Evolutionary conservation across 2,113 vertebrate species (phyloP).

Genomic region (Megaptera novaeangliae): DNA sequence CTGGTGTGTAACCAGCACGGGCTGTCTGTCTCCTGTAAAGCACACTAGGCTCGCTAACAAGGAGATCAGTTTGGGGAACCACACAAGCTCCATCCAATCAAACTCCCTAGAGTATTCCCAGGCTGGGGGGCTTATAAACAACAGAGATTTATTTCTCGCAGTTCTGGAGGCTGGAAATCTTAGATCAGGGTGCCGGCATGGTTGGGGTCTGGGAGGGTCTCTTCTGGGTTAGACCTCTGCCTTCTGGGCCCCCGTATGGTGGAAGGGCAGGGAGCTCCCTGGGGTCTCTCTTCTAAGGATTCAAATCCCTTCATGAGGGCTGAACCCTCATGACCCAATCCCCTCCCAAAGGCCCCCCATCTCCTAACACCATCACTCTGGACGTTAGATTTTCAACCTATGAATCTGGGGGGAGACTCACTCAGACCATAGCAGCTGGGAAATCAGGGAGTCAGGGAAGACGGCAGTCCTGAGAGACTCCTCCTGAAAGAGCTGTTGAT

Average conservation of each 20-base stretch:
- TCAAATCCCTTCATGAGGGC: neutral
- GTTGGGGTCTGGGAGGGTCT: neutral
- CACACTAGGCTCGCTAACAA: fast-evolving
- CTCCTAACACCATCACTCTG: neutral
- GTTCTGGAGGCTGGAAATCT: neutral
- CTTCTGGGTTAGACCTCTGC: neutral
- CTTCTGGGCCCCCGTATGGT: fast-evolving
- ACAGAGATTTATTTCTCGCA: too few species aligned
- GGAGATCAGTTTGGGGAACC: neutral
- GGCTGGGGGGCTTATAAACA: too few species aligned
- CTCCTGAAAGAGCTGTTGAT: fast-evolving
- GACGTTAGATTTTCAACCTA: neutral
- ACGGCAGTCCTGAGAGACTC: neutral
- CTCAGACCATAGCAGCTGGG: neutral
- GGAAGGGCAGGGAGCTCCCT: neutral
- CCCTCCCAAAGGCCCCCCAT: neutral
- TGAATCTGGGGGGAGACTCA: too few species aligned
- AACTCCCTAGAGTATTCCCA: neutral
- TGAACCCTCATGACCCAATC: neutral
- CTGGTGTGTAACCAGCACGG: neutral
- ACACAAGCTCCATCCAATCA: neutral
- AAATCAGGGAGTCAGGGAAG: neutral
- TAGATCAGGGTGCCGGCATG: fast-evolving
- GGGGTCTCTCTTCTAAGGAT: neutral
- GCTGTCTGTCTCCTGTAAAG: neutral